Evolutionary conservation across 2,113 vertebrate species (phyloP), one percentile per base, ranked within the genome.

Genomic region (Nerophis lumbriciformis): DNA sequence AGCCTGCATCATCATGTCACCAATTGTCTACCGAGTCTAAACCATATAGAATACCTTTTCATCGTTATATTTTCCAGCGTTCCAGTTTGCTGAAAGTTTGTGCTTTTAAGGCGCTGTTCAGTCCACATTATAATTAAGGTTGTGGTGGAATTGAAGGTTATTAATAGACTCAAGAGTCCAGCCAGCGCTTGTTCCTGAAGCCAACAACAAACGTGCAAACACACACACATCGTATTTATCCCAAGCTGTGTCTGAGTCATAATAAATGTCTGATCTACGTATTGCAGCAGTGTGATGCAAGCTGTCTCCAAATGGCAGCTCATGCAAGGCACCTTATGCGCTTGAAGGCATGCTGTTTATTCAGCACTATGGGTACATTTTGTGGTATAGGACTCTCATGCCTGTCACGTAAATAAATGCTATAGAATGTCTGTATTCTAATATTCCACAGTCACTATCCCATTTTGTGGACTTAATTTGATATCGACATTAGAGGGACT

Each of bases 171-270:
- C 10, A 48, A 61, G 49, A 66, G 66, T 72, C 66, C 75, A 77
- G 79, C 72, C 76, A 79, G 70, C 49, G 59, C 63, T 38, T 54
- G 36, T 75, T 54, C 65, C 47, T 62, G 76, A 59, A 68, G 69
- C 67, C 68, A 76, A 57, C 69, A 63, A 66, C 53, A 53, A 62
- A 69, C 50, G 53, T 10, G 42, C 45, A 50, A 15, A 28, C 21
- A 48, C 38, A 50, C 64, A 59, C 48, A 13, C 48, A 21, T 58
- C 48, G 48, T 65, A 72, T 78, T 69, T 57, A 52, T 67, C 37
- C 72, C 78, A 78, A 66, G 73, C 83, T 77, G 75, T 54, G 73
- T 42, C 54, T 81, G 82, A 84, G 59, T 82, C 74, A 82, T 63
- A 77, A 65, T 78, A 77, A 83, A 83, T 75, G 77, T 62, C 78